phyloP scores from a whole-genome alignment of 2,797 vertebrate species.

The Spea hammondii region DNA sequence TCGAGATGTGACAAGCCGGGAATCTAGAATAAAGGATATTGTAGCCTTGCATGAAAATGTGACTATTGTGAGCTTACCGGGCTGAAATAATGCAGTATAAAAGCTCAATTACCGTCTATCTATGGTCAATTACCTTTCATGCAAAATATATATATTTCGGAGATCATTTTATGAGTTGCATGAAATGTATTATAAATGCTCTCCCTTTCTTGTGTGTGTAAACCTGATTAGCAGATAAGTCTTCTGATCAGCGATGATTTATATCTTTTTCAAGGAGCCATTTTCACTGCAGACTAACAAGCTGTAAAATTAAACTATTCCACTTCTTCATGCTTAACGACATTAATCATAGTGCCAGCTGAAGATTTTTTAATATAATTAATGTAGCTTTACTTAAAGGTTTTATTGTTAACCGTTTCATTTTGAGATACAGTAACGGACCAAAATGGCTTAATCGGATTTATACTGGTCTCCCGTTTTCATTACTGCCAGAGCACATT shows the following conservation, averaged over 20 bases:
- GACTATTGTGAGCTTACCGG: background rate
- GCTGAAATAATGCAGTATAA: conserved; percentile 10
- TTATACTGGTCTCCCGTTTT: no score
- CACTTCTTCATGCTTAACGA: background rate
- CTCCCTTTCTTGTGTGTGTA: background rate
- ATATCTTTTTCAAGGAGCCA: conserved; percentile 6
- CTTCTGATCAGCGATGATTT: conserved; percentile 2
- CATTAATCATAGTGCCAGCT: background rate
- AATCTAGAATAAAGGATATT: background rate
- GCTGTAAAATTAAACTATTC: conserved; percentile 15
- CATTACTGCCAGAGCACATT: no score
- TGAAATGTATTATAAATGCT: background rate
- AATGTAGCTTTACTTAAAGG: no score
- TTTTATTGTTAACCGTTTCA: no score
- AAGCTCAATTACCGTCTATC: conserved; percentile 4
- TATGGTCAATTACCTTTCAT: conserved; percentile 13
- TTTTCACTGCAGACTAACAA: conserved; percentile 6
- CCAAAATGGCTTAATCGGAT: no score
- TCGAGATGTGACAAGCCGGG: background rate
- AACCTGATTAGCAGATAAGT: conserved; percentile 11
- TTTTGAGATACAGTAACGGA: no score
- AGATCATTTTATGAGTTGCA: conserved; percentile 10
- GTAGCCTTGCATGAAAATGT: background rate
- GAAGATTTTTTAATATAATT: no score
- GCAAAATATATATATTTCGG: background rate